Conservation (phyloP, 2,888 invertebrate genomes). For the Lordiphosa andalusiaca region DNA sequence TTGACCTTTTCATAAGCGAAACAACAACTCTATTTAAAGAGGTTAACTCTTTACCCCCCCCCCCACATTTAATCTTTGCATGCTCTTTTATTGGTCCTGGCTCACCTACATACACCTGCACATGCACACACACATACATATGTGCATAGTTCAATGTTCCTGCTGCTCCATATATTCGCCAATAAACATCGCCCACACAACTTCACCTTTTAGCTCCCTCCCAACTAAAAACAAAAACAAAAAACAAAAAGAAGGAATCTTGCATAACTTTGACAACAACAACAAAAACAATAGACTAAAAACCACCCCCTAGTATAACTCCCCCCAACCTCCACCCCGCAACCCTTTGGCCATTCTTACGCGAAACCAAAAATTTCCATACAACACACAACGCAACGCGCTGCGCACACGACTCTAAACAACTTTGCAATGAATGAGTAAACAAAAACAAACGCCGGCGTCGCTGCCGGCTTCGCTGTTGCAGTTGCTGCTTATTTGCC, state of each 20-base stretch:
- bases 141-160: slow-evolving; percentile 7
- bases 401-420: slow-evolving; percentile 61
- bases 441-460: slow-evolving; percentile 67
- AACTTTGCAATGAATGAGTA: slow-evolving; percentile 72
- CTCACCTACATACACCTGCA: background rate
- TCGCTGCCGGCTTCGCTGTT: slow-evolving; percentile 36
- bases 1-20: too few species aligned
- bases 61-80: background rate
- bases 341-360: slow-evolving; percentile 14
- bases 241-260: slow-evolving; percentile 49
- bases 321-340: slow-evolving; percentile 5
- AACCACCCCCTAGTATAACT: slow-evolving; percentile 5
- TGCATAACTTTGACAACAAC: slow-evolving; percentile 53
- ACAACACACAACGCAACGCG: slow-evolving; percentile 11
- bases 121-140: background rate
- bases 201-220: slow-evolving; percentile 9
- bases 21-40: too few species aligned
- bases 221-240: slow-evolving; percentile 5
- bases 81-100: background rate
- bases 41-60: too few species aligned
- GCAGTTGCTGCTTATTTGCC: slow-evolving; percentile 53
- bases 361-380: slow-evolving; percentile 20
- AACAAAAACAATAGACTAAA: slow-evolving; percentile 16
- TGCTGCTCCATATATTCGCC: slow-evolving; percentile 4
- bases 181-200: slow-evolving; percentile 6